These are phyloP conservation scores for Cephus pygmeus DNA, from an alignment of 2,888 invertebrate species.

Conservation along the genomic window DNA sequence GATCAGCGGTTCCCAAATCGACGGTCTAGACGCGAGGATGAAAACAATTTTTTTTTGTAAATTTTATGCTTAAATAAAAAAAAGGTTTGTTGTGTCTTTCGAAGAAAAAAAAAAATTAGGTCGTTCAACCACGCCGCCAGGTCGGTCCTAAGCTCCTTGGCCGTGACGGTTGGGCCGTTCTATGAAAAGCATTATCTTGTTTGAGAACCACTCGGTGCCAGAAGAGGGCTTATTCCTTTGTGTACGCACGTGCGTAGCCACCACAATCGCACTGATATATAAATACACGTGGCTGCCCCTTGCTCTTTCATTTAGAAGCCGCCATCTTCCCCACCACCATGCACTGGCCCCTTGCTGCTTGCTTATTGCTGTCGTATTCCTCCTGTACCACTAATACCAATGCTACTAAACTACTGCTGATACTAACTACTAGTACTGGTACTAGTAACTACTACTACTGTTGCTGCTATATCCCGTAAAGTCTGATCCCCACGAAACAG, in stretches of 20 bases:
- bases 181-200: neutral
- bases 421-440: neutral
- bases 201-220: neutral
- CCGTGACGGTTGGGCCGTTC: neutral
- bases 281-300: conserved; percentile 15
- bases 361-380: neutral
- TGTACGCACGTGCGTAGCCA: conserved; percentile 30
- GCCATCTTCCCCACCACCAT: conserved; percentile 20
- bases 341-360: conserved; percentile 13
- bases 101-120: neutral
- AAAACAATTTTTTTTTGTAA: neutral
- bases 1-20: neutral
- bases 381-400: neutral
- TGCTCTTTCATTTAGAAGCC: conserved; percentile 24
- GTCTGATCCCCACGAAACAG: neutral
- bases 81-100: no score
- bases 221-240: conserved; percentile 29
- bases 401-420: neutral
- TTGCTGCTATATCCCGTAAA: neutral
- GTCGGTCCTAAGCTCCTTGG: neutral
- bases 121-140: neutral
- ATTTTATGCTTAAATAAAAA: neutral
- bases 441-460: neutral
- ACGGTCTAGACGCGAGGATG: neutral
- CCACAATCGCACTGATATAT: neutral